Evolutionary conservation across 2,113 vertebrate species (phyloP).

Genomic region (Chionis minor): DNA sequence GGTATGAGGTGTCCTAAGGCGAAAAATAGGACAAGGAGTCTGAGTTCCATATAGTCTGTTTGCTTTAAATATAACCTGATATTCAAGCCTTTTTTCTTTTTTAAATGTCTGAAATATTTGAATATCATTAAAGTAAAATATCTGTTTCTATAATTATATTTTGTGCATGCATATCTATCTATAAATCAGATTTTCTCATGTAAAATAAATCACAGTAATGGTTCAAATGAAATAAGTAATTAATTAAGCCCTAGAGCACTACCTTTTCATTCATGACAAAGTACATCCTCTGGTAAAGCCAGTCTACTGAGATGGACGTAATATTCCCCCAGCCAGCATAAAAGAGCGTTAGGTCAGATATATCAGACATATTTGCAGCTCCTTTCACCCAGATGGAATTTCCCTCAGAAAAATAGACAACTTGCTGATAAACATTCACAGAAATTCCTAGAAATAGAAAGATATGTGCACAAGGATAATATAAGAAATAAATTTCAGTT

Average conservation of each 20-base stretch:
- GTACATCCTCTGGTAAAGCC: conserved; percentile 79
- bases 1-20: background rate
- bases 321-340: conserved; percentile 68
- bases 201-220: background rate
- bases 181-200: background rate
- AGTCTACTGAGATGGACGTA: conserved; percentile 76
- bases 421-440: conserved; percentile 60
- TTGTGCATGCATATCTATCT: background rate
- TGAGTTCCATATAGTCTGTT: background rate
- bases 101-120: background rate
- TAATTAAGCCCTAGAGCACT: conserved; percentile 17
- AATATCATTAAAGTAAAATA: background rate
- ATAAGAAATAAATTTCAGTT: background rate
- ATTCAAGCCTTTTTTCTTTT: background rate
- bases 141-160: background rate
- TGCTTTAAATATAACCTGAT: background rate
- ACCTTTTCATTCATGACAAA: conserved; percentile 78
- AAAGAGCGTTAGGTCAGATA: conserved; percentile 69
- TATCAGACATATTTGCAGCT: conserved; percentile 61
- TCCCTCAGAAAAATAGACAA: conserved; percentile 78
- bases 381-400: conserved; percentile 77
- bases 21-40: background rate
- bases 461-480: background rate
- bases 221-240: background rate
- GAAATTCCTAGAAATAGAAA: conserved; percentile 71